A percentile compares a stretch with the other conserved stretches of the same genome.
Conservation (phyloP, 2,113 vertebrate genomes). For the Illadopsis cleaveri region DNA sequence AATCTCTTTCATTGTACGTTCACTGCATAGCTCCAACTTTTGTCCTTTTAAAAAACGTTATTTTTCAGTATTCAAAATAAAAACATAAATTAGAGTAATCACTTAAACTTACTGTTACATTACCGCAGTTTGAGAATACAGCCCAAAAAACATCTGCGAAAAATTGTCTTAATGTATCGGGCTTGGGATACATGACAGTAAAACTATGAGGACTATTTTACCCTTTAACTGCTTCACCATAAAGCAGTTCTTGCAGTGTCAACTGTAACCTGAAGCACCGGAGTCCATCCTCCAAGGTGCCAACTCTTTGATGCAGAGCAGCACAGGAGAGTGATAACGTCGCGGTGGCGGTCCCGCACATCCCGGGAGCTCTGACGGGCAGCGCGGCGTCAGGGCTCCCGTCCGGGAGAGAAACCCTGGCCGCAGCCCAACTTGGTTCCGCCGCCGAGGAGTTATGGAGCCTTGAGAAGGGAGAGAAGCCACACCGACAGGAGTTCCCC, state of each 20-base stretch:
- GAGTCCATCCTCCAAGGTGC: fast-evolving
- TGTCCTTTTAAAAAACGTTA: not conserved
- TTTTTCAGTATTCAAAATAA: not conserved
- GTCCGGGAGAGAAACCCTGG: fast-evolving
- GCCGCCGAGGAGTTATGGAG: fast-evolving
- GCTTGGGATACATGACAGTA: fast-evolving
- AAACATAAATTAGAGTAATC: not conserved
- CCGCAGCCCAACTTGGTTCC: fast-evolving
- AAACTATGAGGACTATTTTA: not conserved
- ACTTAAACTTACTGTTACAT: not conserved
- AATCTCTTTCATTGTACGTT: not conserved
- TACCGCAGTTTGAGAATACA: not conserved
- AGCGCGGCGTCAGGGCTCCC: fast-evolving
- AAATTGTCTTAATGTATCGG: not conserved
- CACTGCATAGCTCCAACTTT: not conserved
- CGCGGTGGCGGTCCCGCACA: fast-evolving
- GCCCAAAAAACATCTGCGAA: not conserved
- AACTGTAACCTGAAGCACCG: not conserved
- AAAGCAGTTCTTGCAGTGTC: not conserved
- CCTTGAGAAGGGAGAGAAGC: too few relatives aligned
- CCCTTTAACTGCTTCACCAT: not conserved
- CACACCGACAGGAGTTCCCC: fast-evolving
- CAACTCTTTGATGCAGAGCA: fast-evolving
- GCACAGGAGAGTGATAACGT: fast-evolving
- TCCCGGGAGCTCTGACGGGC: not conserved